Base-by-base conservation (phyloP, 2,888 invertebrate genomes). In the Drosophila mulleri region DNA sequence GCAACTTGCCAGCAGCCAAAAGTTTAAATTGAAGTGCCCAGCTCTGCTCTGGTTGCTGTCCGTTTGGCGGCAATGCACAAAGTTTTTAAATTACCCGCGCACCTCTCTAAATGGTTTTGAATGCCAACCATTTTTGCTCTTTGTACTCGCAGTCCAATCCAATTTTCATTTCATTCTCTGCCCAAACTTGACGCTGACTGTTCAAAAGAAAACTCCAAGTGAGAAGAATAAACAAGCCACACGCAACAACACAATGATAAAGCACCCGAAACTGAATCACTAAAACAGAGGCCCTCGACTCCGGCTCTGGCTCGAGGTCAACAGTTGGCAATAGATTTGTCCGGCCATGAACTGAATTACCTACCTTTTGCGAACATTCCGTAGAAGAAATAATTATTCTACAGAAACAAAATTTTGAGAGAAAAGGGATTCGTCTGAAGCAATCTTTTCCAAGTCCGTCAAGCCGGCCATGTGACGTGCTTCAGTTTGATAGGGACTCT, bases 1-100 rank as follows among this genome's bases (percentile, higher is more conserved):
- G 29, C 14, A 57, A 56, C 32, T 63, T 71, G 52, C 29, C 45
- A 71, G 37, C 18, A 47, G 32, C 42, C 57, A 79, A 75, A 75
- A 85, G 86, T 83, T 88, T 88, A 88, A 85, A 83, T 88, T 88
- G 74, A 83, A 88, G 80, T 75, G 66, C 78, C 76, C 47, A 14
- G 8, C 16, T 14, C 45, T 14, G 16, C 47, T 47, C 47, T 16
- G 39, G 7, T 74, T 60, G 52, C 47, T 79, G 48, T 45, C 44
- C 47, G 59, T 68, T 72, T 64, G 53, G 37, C 53, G 47, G 56
- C 52, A 45, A 57, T 60, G 32, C 42, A 39, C 39, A 75, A 82
- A 76, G 45, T 82, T 80, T 82, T 63, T 54, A 37, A 67, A 72
- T 82, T 72, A 65, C 67, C 66, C 63, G 78, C 78, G 61, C 72